Conservation (phyloP, 92 coral and sea anemone genomes). For the Porites rus region DNA sequence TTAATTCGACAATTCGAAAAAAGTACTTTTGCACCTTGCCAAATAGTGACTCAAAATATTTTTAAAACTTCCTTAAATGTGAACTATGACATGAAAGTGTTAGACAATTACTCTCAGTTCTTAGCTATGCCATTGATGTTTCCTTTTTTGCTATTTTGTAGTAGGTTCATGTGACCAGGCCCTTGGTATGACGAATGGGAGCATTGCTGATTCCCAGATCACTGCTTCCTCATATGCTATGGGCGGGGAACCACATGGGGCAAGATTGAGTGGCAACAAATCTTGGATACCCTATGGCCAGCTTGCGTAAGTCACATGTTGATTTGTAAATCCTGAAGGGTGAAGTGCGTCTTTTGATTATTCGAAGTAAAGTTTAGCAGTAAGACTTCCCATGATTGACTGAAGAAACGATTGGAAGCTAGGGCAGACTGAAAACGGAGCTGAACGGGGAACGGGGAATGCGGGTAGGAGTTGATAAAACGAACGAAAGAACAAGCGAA, state of each 20-base stretch:
- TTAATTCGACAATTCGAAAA: too few relatives aligned
- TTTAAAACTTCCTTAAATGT: too few relatives aligned
- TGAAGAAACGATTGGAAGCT: background rate
- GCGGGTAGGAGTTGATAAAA: background rate
- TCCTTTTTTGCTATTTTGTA: background rate
- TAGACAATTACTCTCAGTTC: too few relatives aligned
- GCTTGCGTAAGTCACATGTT: slow-evolving; percentile 43
- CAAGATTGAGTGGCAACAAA: slow-evolving; percentile 40
- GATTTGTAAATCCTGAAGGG: background rate
- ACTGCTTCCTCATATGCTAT: slow-evolving; percentile 71
- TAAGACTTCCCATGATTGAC: too few relatives aligned
- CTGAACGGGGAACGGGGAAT: background rate
- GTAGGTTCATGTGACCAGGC: slow-evolving; percentile 61
- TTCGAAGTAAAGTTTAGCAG: background rate
- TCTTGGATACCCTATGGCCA: slow-evolving; percentile 73
- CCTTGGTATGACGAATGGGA: slow-evolving; percentile 49
- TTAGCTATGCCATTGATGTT: background rate
- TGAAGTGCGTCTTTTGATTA: background rate
- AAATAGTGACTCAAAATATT: too few relatives aligned
- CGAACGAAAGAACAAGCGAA: background rate
- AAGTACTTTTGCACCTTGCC: too few relatives aligned
- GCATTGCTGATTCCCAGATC: slow-evolving; percentile 46
- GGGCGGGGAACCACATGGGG: slow-evolving; percentile 51
- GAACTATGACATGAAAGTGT: too few relatives aligned
- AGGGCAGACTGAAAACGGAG: background rate